Conservation (phyloP, 2,888 invertebrate species). For the Melolontha melolontha region DNA sequence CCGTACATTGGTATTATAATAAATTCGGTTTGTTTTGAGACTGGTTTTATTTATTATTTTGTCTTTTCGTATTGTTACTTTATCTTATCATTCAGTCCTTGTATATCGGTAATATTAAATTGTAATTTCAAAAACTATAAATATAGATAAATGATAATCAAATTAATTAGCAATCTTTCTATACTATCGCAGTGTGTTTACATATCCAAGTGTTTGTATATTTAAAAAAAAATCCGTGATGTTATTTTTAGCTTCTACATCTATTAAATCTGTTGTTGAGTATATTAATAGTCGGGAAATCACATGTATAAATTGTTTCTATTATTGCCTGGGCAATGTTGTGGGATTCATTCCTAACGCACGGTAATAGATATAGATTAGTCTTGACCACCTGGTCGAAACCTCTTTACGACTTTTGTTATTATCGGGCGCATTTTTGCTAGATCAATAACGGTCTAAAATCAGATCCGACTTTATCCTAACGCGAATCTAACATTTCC, state of each 20-base stretch:
- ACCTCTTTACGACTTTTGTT: slow-evolving; percentile 19
- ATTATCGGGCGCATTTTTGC: slow-evolving; percentile 21
- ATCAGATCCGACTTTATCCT: slow-evolving; percentile 7
- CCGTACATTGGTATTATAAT: too few species aligned
- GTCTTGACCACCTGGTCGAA: slow-evolving; percentile 30
- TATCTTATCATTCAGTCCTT: too few species aligned
- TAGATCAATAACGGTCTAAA: slow-evolving; percentile 28
- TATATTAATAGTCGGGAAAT: slow-evolving; percentile 20
- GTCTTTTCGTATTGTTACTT: too few species aligned
- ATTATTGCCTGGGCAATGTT: slow-evolving; percentile 21
- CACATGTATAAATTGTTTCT: slow-evolving; percentile 23
- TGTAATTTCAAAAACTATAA: too few species aligned
- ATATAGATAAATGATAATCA: too few species aligned
- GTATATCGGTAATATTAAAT: too few species aligned
- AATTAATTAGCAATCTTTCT: too few species aligned
- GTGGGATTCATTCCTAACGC: not conserved
- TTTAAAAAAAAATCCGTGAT: not conserved
- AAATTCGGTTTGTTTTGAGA: too few species aligned
- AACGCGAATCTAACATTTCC: not conserved
- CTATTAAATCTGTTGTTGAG: slow-evolving; percentile 16
- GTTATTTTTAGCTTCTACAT: slow-evolving; percentile 12
- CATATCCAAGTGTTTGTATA: not conserved
- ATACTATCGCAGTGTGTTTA: too few species aligned
- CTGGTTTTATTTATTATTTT: too few species aligned
- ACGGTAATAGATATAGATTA: not conserved